Percentiles rank a stretch among this genome's conserved stretches.
Evolutionary conservation across 2,888 invertebrate genomes (phyloP).

Genomic region (Nemoura dubitans): DNA sequence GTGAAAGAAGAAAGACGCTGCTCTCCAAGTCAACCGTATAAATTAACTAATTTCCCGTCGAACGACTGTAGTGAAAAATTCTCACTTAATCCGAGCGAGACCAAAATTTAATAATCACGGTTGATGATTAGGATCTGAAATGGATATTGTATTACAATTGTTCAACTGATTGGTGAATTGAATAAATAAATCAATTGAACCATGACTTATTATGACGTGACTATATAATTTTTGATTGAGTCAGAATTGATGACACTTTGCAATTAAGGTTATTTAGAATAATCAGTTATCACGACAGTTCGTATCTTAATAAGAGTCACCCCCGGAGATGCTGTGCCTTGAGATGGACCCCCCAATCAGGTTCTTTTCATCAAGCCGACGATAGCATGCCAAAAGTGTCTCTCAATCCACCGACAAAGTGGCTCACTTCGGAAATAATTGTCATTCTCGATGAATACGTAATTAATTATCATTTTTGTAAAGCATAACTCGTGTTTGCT

Average conservation of each 20-base stretch:
- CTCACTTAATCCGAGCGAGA: background rate
- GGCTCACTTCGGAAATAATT: slow-evolving; percentile 12
- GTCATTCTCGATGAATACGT: slow-evolving; percentile 38
- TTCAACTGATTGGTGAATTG: background rate
- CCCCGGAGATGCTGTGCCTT: background rate
- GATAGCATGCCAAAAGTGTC: background rate
- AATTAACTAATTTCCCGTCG: background rate
- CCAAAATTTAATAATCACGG: background rate
- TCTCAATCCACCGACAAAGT: slow-evolving; percentile 31
- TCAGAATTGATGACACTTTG: slow-evolving; percentile 7
- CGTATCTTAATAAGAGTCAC: background rate
- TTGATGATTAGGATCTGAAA: background rate
- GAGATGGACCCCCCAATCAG: slow-evolving; percentile 31
- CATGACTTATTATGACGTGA: background rate
- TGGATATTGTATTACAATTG: too few relatives aligned
- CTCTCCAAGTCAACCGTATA: background rate
- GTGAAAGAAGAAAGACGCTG: background rate
- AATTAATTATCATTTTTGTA: slow-evolving; percentile 21
- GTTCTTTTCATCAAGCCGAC: slow-evolving; percentile 16
- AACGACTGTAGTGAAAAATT: too few relatives aligned
- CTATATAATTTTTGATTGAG: background rate
- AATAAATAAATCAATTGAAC: background rate
- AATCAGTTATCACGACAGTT: background rate
- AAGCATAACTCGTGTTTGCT: background rate
- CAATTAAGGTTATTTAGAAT: background rate